Conservation (phyloP, 2,888 invertebrate genomes). For the Apoda limacodes region DNA sequence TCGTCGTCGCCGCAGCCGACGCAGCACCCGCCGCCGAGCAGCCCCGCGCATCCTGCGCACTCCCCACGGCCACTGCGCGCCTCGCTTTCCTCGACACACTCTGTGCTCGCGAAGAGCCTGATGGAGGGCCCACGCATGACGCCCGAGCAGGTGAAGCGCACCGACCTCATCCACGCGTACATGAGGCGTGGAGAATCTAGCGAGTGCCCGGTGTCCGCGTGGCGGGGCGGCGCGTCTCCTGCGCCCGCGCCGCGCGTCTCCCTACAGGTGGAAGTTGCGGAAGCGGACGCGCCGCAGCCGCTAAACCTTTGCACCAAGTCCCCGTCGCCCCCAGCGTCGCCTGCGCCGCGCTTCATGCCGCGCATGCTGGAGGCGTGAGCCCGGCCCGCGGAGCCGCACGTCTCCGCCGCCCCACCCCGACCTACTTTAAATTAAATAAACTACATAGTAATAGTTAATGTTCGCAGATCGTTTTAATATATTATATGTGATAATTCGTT, state of each 20-base stretch:
- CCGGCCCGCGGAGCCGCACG: slow-evolving; percentile 59
- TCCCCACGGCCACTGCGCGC: slow-evolving; percentile 63
- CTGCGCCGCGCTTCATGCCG: slow-evolving; percentile 74
- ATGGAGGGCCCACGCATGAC: slow-evolving; percentile 96
- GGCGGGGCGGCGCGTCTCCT: slow-evolving; percentile 53
- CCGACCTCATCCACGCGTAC: slow-evolving; percentile 92
- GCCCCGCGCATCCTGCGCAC: slow-evolving; percentile 64
- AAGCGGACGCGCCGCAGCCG: slow-evolving; percentile 84
- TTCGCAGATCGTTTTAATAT: slow-evolving; percentile 74
- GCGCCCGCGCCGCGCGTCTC: slow-evolving; percentile 59
- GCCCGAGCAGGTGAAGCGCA: slow-evolving; percentile 91
- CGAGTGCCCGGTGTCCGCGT: slow-evolving; percentile 38
- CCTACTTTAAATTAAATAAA: slow-evolving; percentile 65
- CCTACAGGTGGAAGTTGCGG: slow-evolving; percentile 83
- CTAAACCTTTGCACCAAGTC: slow-evolving; percentile 91
- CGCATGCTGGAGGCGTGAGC: slow-evolving; percentile 73
- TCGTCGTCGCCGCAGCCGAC: slow-evolving; percentile 60
- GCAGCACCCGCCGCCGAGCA: slow-evolving; percentile 54
- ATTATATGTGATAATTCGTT: slow-evolving; percentile 76
- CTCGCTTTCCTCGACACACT: slow-evolving; percentile 86
- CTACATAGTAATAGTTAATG: slow-evolving; percentile 58
- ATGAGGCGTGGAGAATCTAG: slow-evolving; percentile 82
- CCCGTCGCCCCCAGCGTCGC: slow-evolving; percentile 70
- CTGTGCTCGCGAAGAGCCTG: slow-evolving; percentile 88
- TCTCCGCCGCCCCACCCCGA: slow-evolving; percentile 66